Conservation (phyloP, 2,113 vertebrate genomes). For the Brachyhypopomus gauderio region DNA sequence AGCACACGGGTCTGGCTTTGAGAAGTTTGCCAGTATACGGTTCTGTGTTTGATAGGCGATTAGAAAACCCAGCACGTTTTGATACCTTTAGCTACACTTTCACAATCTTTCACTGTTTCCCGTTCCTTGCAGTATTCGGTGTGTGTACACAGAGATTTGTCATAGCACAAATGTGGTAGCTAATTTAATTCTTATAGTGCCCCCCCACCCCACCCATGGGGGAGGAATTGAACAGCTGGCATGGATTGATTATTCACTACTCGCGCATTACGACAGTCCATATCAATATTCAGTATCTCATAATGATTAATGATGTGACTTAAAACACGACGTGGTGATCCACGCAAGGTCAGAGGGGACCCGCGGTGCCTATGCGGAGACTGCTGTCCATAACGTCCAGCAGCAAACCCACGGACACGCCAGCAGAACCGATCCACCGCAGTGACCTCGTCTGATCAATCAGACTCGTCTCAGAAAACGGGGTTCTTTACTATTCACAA, state of each 20-base stretch:
- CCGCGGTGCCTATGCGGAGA: background rate
- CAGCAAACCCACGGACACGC: too few relatives aligned
- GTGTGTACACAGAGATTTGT: conserved; percentile 10
- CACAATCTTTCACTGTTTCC: too few relatives aligned
- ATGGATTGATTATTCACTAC: conserved; percentile 24
- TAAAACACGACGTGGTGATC: conserved; percentile 9
- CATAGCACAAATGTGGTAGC: conserved; percentile 14
- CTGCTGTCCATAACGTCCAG: background rate
- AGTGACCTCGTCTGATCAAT: too few relatives aligned
- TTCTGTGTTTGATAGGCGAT: too few relatives aligned
- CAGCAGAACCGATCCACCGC: too few relatives aligned
- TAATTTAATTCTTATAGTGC: conserved; percentile 24
- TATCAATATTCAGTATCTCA: conserved; percentile 32
- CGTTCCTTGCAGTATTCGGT: background rate
- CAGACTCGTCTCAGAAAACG: too few relatives aligned
- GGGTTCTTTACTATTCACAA: too few relatives aligned
- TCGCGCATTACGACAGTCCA: conserved; percentile 17
- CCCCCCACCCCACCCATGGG: background rate
- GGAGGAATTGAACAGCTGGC: conserved; percentile 27
- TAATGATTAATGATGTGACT: conserved; percentile 41
- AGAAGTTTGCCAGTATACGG: too few relatives aligned
- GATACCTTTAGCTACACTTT: too few relatives aligned
- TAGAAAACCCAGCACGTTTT: too few relatives aligned
- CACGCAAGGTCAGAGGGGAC: conserved; percentile 13
- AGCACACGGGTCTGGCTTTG: too few relatives aligned